A percentile compares a stretch with the other conserved stretches of the same genome.
phyloP scores from a whole-genome alignment of 2,113 vertebrate genomes.

The Coturnix japonica region DNA sequence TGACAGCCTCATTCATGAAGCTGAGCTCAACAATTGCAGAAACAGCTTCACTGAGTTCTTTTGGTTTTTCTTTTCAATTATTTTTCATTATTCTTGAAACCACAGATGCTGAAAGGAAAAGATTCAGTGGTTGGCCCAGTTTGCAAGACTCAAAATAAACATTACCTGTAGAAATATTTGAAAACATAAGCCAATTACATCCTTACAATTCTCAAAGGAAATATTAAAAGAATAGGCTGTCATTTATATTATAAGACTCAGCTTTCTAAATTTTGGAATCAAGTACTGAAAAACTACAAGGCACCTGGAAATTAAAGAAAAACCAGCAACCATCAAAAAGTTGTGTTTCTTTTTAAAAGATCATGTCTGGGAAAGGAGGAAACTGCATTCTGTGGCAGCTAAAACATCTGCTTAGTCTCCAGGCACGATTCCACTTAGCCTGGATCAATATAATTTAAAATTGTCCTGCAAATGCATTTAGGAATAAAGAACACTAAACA shows the following conservation, averaged over 20 bases:
- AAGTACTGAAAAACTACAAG: background rate
- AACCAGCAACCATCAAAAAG: background rate
- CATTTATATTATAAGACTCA: background rate
- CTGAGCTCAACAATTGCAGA: background rate
- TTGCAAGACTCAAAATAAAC: background rate
- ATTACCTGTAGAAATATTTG: background rate
- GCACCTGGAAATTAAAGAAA: background rate
- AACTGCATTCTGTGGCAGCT: background rate
- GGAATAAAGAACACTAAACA: background rate
- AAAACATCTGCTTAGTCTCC: background rate
- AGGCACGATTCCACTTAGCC: background rate
- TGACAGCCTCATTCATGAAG: background rate
- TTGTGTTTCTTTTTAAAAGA: background rate
- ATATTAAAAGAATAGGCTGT: background rate
- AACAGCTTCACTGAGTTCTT: background rate
- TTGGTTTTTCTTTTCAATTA: background rate
- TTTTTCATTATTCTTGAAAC: background rate
- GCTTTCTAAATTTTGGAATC: background rate
- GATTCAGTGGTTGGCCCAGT: background rate
- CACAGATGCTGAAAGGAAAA: background rate
- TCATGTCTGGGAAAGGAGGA: background rate
- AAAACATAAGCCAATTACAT: background rate
- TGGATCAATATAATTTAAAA: background rate
- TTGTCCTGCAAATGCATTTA: background rate
- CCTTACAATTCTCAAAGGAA: background rate